Conservation (phyloP, 2,888 invertebrate genomes). For the Pinctada fucata region DNA sequence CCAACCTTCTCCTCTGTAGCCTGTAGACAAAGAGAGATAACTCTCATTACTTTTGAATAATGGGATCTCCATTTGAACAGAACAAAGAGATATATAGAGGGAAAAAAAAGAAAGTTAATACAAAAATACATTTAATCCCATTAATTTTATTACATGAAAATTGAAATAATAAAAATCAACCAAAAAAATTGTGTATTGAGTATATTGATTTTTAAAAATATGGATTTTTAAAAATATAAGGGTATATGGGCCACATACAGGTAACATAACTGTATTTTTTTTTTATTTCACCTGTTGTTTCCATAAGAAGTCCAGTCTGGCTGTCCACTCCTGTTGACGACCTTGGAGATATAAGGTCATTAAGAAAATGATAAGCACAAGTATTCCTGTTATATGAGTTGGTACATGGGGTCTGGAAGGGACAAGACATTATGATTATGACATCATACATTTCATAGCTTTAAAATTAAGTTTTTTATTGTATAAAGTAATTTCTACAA, state of each 20-base stretch:
- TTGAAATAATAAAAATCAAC: no score
- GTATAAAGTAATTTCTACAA: neutral
- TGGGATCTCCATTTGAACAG: neutral
- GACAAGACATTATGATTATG: neutral
- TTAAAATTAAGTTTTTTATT: neutral
- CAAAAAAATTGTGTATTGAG: no score
- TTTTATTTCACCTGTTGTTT: constrained; percentile 76
- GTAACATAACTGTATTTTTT: neutral
- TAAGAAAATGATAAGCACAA: constrained; percentile 89
- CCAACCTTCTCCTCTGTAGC: constrained; percentile 93
- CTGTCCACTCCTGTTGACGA: constrained; percentile 89
- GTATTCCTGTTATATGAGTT: constrained; percentile 83
- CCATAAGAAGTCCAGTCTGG: constrained; percentile 82
- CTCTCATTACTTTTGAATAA: neutral
- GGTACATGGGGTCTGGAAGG: constrained; percentile 80
- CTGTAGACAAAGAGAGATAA: constrained; percentile 74
- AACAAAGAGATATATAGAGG: neutral
- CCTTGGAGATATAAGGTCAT: constrained; percentile 90
- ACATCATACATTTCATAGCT: neutral
- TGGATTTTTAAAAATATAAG: no score
- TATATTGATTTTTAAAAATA: no score
- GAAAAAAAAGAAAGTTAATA: neutral
- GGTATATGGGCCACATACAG: no score
- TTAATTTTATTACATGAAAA: no score
- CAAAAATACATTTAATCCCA: neutral